Evolutionary conservation across 2,797 vertebrate genomes (phyloP).

Genomic region (Melanotaenia maccullochi): DNA sequence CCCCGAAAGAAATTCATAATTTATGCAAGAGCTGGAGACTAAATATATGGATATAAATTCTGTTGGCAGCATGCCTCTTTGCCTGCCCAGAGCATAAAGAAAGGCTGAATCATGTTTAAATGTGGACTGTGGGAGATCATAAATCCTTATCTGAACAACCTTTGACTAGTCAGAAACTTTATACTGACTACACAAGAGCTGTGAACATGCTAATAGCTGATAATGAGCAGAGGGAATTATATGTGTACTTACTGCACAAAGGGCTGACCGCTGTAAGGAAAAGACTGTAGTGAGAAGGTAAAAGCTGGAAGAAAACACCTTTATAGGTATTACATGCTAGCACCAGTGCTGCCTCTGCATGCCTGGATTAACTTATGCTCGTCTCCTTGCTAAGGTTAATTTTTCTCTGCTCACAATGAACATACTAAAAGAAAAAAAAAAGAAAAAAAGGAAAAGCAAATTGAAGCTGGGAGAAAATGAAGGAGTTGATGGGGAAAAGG

Average conservation of each 20-base stretch:
- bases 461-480: conserved; percentile 7
- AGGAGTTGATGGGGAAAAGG: conserved; percentile 6
- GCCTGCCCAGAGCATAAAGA: conserved; percentile 55
- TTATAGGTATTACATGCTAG: conserved; percentile 1
- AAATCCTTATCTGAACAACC: conserved; percentile 69
- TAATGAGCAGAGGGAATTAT: conserved; percentile 19
- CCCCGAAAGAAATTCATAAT: conserved; percentile 60
- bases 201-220: conserved; percentile 27
- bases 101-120: conserved; percentile 68
- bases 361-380: conserved; percentile 33
- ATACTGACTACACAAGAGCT: background rate
- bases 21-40: conserved; percentile 51
- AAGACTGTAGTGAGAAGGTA: conserved; percentile 8
- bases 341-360: conserved; percentile 47
- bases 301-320: background rate
- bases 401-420: conserved; percentile 53
- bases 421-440: conserved; percentile 4
- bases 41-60: conserved; percentile 70
- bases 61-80: conserved; percentile 51
- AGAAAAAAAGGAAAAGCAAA: conserved; percentile 1
- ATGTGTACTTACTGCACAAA: conserved; percentile 7
- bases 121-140: conserved; percentile 64
- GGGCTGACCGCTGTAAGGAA: conserved; percentile 20
- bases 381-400: conserved; percentile 58
- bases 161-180: conserved; percentile 59